phyloP scores from a whole-genome alignment of 92 coral and sea anemone genomes.

The Plumapathes pennacea region DNA sequence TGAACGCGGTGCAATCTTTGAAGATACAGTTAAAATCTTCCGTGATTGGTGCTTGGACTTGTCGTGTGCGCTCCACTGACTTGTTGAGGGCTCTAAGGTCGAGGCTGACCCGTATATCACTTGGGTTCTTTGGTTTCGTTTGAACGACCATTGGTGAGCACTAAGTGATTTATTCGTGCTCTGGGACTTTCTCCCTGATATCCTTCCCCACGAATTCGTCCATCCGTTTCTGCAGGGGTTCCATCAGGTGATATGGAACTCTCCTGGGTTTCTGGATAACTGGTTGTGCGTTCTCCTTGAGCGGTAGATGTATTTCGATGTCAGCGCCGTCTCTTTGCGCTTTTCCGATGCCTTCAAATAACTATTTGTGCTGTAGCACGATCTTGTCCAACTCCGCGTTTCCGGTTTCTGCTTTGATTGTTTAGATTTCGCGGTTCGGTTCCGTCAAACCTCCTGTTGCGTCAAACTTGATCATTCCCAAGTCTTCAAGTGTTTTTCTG shows the following conservation, averaged over 20 bases:
- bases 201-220: conserved; percentile 32
- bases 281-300: conserved; percentile 46
- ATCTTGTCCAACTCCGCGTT: conserved; percentile 9
- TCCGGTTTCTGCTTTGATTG: conserved; percentile 7
- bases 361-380: not conserved
- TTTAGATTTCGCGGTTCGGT: conserved; percentile 28
- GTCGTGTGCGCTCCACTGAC: conserved; percentile 38
- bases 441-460: conserved; percentile 37
- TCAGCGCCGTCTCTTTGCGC: conserved; percentile 33
- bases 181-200: conserved; percentile 42
- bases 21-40: conserved; percentile 36
- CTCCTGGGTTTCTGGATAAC: conserved; percentile 45
- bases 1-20: conserved; percentile 26
- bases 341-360: conserved; percentile 43
- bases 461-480: conserved; percentile 51
- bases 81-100: conserved; percentile 33
- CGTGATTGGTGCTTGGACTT: conserved; percentile 55
- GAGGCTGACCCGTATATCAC: conserved; percentile 38
- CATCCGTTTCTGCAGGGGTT: conserved; percentile 43
- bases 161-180: conserved; percentile 41
- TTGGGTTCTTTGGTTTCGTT: conserved; percentile 55
- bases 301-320: conserved; percentile 27
- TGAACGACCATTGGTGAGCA: conserved; percentile 48
- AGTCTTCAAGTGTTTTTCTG: conserved; percentile 31
- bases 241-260: conserved; percentile 49